Percentiles rank a stretch among this genome's conserved stretches.
These are phyloP conservation scores for Trogon melanurus DNA, from an alignment of 2,113 vertebrate species.

Conservation along the genomic window DNA sequence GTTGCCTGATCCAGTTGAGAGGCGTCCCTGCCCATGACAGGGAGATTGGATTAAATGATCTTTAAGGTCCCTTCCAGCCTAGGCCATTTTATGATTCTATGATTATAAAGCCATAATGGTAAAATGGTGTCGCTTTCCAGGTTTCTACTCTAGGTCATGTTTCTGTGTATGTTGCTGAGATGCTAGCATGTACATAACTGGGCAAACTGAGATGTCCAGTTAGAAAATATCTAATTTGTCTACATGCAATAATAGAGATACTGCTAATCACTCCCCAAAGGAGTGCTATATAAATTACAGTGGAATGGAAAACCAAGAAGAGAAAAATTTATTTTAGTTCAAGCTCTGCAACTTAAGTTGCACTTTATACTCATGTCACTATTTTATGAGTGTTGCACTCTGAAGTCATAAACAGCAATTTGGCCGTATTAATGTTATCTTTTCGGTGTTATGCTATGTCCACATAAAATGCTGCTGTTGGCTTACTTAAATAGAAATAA, in stretches of 20 bases:
- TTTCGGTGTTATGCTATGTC: neutral
- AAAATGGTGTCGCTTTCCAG: neutral
- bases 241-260: neutral
- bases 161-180: neutral
- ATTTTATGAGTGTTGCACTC: neutral
- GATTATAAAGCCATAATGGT: neutral
- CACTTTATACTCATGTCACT: neutral
- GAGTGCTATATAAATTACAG: neutral
- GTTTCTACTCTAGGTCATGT: neutral
- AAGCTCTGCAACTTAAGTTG: neutral
- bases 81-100: no score
- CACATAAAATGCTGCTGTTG: neutral
- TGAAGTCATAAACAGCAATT: neutral
- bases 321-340: neutral
- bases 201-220: neutral
- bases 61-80: no score
- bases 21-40: no score
- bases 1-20: no score
- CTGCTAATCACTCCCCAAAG: neutral
- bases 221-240: neutral
- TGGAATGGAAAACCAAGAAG: neutral
- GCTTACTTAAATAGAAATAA: neutral
- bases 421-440: neutral
- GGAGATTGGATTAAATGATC: no score
- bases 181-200: neutral